These are phyloP conservation scores for Pitta sordida DNA, from an alignment of 2,113 vertebrate species.

Conservation along the genomic window DNA sequence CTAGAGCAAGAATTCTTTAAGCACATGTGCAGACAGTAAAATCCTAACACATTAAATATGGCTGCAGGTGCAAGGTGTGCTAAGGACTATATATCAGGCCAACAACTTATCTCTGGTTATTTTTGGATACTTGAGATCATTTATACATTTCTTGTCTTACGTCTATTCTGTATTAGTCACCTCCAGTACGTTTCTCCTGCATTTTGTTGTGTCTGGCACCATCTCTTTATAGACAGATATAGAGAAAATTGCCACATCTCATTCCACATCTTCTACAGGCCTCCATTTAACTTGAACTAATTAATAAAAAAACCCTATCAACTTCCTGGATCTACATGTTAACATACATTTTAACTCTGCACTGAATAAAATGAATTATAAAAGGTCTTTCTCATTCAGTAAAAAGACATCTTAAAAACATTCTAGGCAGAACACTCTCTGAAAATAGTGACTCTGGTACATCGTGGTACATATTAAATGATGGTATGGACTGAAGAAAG, in stretches of 20 bases:
- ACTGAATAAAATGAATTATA: slow-evolving; percentile 46
- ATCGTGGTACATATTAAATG: background rate
- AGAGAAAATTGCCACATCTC: background rate
- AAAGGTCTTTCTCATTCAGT: slow-evolving; percentile 18
- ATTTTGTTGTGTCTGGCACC: background rate
- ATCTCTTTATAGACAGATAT: slow-evolving; percentile 21
- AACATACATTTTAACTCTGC: slow-evolving; percentile 1
- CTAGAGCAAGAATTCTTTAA: background rate
- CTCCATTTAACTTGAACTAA: background rate
- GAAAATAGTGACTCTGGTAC: background rate
- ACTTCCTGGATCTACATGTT: background rate
- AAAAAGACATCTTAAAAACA: background rate
- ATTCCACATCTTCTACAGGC: background rate
- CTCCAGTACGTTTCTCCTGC: background rate
- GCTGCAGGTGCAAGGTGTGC: background rate
- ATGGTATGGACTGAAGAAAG: background rate
- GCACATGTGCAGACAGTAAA: background rate
- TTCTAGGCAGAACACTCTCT: background rate
- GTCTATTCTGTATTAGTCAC: background rate
- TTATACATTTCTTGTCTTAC: background rate
- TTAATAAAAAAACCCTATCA: background rate
- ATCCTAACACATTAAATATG: background rate
- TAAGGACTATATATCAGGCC: background rate
- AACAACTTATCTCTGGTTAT: background rate
- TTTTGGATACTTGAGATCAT: background rate